Conservation (phyloP, 2,797 vertebrate species). For the Simalia tracyae region DNA sequence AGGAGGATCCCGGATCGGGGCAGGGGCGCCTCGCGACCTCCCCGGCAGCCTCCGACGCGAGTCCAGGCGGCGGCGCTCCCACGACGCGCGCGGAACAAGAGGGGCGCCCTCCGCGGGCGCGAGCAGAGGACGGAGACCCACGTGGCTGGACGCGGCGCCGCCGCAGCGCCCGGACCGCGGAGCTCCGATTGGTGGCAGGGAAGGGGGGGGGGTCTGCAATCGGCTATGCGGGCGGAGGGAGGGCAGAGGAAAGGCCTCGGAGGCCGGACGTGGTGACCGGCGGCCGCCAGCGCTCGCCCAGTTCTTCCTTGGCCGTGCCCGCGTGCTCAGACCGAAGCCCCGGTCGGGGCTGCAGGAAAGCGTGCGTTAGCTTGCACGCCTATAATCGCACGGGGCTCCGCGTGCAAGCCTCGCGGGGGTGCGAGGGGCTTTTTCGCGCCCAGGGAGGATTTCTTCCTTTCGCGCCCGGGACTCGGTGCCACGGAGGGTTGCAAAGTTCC, state of each 20-base stretch:
- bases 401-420: background rate
- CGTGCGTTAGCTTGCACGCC: background rate
- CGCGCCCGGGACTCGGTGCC: too few species aligned
- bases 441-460: too few species aligned
- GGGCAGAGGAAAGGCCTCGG: too few species aligned
- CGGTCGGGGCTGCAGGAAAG: background rate
- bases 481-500: too few species aligned
- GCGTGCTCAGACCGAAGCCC: background rate
- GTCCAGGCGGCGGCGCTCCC: background rate
- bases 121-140: background rate
- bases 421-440: too few species aligned
- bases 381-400: background rate
- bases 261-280: background rate
- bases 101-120: background rate
- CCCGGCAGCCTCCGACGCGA: background rate
- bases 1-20: background rate
- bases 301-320: too few species aligned
- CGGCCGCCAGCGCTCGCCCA: too few species aligned
- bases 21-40: too few species aligned
- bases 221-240: too few species aligned
- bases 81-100: background rate
- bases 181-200: background rate
- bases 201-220: background rate
- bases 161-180: background rate
- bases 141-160: conserved; percentile 1